Conservation (phyloP, 2,113 vertebrate genomes). For the Muntiacus muntjak region DNA sequence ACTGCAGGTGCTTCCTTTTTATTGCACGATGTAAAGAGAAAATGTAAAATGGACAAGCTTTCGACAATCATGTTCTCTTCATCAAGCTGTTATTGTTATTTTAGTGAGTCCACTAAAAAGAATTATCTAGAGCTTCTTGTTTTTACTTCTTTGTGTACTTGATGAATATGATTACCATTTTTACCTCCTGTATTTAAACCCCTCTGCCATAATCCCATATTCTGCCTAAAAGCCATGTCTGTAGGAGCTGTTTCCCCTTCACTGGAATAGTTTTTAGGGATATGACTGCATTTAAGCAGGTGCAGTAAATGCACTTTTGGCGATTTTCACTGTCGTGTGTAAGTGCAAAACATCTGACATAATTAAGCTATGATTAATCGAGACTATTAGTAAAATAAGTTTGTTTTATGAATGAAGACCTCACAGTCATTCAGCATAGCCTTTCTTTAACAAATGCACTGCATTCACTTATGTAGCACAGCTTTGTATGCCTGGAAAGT, state of each 20-base stretch:
- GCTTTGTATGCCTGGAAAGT: constrained; percentile 36
- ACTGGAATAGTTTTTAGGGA: constrained; percentile 48
- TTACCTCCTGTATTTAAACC: constrained; percentile 74
- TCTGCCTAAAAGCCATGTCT: constrained; percentile 69
- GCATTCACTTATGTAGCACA: constrained; percentile 37
- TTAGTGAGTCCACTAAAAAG: constrained; percentile 77
- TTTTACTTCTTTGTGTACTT: constrained; percentile 77
- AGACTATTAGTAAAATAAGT: constrained; percentile 67
- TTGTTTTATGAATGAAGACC: constrained; percentile 64
- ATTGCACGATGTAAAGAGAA: constrained; percentile 72
- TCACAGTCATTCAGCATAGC: constrained; percentile 49
- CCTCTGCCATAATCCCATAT: constrained; percentile 61
- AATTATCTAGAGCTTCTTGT: constrained; percentile 76
- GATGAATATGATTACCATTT: constrained; percentile 76
- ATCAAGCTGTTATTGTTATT: constrained; percentile 79
- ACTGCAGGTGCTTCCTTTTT: constrained; percentile 75
- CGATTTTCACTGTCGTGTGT: constrained; percentile 53
- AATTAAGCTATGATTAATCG: constrained; percentile 69
- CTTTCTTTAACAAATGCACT: constrained; percentile 56
- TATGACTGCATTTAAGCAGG: constrained; percentile 62
- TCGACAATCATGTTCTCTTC: constrained; percentile 76
- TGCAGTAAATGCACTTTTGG: constrained; percentile 64
- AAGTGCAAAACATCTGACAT: constrained; percentile 59
- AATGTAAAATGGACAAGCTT: constrained; percentile 78
- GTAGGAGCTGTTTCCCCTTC: constrained; percentile 21